Evolutionary conservation across 2,797 vertebrate species (phyloP).

Genomic region (Clarias fuscus): DNA sequence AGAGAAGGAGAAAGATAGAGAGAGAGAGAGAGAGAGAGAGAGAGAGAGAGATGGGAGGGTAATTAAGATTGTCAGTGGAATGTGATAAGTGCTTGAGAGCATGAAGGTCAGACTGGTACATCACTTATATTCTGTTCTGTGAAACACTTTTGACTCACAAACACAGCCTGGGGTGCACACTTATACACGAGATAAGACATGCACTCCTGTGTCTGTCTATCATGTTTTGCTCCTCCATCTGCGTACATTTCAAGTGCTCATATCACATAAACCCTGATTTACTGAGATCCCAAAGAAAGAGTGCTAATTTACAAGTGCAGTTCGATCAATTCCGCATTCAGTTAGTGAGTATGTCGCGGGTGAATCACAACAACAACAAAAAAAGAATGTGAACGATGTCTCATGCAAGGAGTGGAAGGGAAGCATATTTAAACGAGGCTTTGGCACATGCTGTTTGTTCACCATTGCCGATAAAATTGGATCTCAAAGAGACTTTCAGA

Average conservation of each 20-base stretch:
- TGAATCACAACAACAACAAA: neutral
- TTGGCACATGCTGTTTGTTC: neutral
- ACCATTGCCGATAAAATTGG: neutral
- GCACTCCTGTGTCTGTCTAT: neutral
- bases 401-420: neutral
- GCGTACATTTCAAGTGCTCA: neutral
- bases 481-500: neutral
- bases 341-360: neutral
- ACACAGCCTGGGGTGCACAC: neutral
- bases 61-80: constrained; percentile 13
- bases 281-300: neutral
- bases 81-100: neutral
- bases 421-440: neutral
- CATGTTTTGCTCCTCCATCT: neutral
- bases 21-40: constrained; percentile 10
- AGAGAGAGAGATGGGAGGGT: neutral
- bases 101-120: constrained; percentile 11
- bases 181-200: neutral
- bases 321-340: neutral
- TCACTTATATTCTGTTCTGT: constrained; percentile 5
- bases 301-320: neutral
- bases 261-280: neutral
- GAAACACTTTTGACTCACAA: constrained; percentile 5
- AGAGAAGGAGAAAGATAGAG: neutral
- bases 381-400: neutral